Evolutionary conservation across 64 coral and sea anemone species (phyloP), one percentile per base, ranked within the genome.

Genomic region (Actinia equina): DNA sequence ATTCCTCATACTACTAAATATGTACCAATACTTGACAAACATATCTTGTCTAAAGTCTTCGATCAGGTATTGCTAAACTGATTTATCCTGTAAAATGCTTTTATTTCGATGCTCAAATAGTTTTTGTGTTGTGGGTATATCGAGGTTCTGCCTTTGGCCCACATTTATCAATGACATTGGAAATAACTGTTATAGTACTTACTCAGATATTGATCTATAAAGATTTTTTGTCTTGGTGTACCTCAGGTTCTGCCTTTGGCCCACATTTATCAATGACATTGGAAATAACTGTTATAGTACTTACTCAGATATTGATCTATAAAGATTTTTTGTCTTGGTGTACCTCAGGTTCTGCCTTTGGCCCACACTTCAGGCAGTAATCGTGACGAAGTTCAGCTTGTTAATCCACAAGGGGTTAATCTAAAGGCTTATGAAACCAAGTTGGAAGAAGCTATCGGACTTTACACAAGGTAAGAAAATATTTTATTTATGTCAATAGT

Each of bases 1-100:
- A 93, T 97, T 61, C 94, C 91, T 8, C 94, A 97, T 79, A 93
- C 88, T 26, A 97, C 94, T 16, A 97, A 97, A 53, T 97, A 97
- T 58, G 91, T 97, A 17, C 94, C 94, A 15, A 97, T 97, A 83
- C 76, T 97, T 85, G 86, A 97, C 81, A 97, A 93, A 65, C 94
- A 97, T 79, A 77, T 96, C 22, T 91, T 96, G 10, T 96, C 94
- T 56, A 93, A 96, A 53, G 94, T 96, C 51, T 96, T 96, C 87
- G 91, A 96, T 79, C 91, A 96, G 94, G 94, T 96, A 52, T 25
- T 37, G 27, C 11, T 18, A n/a, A n/a, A 30, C 30, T 37, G 30
- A 37, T 37, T 37, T 37, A 37, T 37, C 30, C 30, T 37, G 30
- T 37, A 37, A 37, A 37, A 1, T 37, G 0, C 30, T 37, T 37